Base-by-base conservation (phyloP, 2,797 vertebrate genomes). In the Onychomys torridus region DNA sequence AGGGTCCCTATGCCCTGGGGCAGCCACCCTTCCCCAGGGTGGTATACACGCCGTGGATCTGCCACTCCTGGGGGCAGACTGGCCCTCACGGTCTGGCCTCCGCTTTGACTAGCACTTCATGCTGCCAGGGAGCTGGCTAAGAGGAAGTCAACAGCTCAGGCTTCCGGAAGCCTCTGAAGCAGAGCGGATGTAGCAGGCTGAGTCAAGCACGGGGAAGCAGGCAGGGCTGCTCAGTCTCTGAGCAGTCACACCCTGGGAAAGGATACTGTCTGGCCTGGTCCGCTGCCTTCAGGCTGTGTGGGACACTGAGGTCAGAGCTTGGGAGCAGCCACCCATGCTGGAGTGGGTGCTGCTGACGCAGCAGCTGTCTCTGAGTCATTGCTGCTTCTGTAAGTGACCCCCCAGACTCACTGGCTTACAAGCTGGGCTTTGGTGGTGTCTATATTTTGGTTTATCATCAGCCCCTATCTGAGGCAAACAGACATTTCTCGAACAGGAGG, bases 31-130 rank as follows among this genome's bases (percentile, higher is more conserved):
- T 40, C 40, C 55, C 32, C 17, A 34, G 9, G 0, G 34, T 49
- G 43, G 6, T 1, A 19, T 19, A 23, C 14, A 14, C 0, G 0
- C 73, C 13, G 9, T 5, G 13, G 43, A 21, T 29, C 49, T 25
- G 5, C 52, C 14, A 19, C 21, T 55, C 37, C n/a, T 29, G 71
- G 79, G 25, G 19, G 27, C 23, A 73, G 40, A 65, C 5, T 23
- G 40, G 5, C 6, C 19, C 25, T 69, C 34, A n/a, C 16, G 34
- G 34, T 34, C 67, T 19, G 67, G 67, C 16, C 34, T 34, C 6
- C 17, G 16, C 67, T 34, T n/a, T 69, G 67, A 69, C 32, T n/a
- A 17, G 5, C 67, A n/a, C 34, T 19, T n/a, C 67, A 69, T 17
- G 16, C 57, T 43, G 57, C 8, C 10, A 27, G 79, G 25, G 61